Conservation (phyloP, 2,113 vertebrate genomes). For the Hyla sarda region DNA sequence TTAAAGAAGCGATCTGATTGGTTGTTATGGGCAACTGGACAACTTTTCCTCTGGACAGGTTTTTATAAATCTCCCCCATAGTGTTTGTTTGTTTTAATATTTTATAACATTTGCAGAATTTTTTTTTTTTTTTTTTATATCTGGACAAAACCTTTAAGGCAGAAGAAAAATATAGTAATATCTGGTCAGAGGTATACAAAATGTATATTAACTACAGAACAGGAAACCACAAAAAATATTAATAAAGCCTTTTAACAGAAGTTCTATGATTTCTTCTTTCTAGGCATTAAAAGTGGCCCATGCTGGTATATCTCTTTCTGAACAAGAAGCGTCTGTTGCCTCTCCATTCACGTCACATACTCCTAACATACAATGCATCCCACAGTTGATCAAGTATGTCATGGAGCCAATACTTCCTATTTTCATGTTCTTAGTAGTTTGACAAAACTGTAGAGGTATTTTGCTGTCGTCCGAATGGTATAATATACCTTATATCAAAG, state of each 20-base stretch:
- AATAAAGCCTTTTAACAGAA: background rate
- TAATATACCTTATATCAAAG: too few relatives aligned
- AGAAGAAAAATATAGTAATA: background rate
- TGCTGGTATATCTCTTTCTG: slow-evolving; percentile 78
- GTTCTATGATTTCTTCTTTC: slow-evolving; percentile 52
- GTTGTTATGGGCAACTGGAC: too few relatives aligned
- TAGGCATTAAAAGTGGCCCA: slow-evolving; percentile 83
- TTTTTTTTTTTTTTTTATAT: too few relatives aligned
- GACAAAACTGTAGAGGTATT: too few relatives aligned
- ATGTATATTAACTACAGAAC: background rate
- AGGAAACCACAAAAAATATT: background rate
- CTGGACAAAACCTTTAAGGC: too few relatives aligned
- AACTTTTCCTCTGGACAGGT: too few relatives aligned
- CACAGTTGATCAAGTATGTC: slow-evolving; percentile 59
- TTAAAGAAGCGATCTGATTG: too few relatives aligned
- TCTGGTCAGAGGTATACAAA: background rate
- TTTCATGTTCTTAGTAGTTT: background rate
- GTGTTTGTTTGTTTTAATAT: too few relatives aligned
- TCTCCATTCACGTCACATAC: slow-evolving; percentile 79
- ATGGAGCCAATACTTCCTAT: background rate
- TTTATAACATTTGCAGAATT: too few relatives aligned
- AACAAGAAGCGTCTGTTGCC: slow-evolving; percentile 81
- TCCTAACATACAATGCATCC: slow-evolving; percentile 75
- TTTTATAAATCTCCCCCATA: too few relatives aligned
- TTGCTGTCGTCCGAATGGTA: too few relatives aligned